Evolutionary conservation across 92 coral and sea anemone genomes (phyloP), one percentile per base, ranked within the genome.

Genomic region (Porites cylindrica): DNA sequence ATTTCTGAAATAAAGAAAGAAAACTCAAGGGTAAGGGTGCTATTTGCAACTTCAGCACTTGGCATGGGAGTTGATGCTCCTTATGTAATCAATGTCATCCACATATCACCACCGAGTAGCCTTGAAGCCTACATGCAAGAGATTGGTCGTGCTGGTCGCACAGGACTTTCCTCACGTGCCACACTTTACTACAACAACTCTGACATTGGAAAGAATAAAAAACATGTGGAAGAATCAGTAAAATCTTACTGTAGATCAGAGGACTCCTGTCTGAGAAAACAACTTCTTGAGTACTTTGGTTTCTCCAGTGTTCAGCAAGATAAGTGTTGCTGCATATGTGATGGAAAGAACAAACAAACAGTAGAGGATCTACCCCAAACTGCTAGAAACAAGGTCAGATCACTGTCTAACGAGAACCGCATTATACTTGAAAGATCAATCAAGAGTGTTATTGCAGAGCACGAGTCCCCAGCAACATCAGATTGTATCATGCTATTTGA

Each of bases 41-140:
- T 92, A 21, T 92, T 89, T 86, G 88, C 93, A 66, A 90, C 93
- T 72, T 93, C 96, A 82, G 38, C 38, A 29, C 38, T 29, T 29
- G 38, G 38, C 38, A 29, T 29, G 38, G 38, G 38, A 1, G 38
- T 93, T 83, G 92, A 93, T 88, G 90, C 92, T 64, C 90, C 92
- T 65, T 81, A 82, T 81, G 67, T 93, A 23, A 75, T 80, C n/a
- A 77, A 89, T 32, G 79, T 89, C 66, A 87, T 93, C 51, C 93
- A 93, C 90, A 87, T 93, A 47, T 54, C 82, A 78, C 92, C 93
- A 32, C 38, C 38, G 61, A 90, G 93, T 80, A 89, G 72, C 70
- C 67, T 90, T 16, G 91, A 93, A 86, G 65, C 91, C 17, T 90
- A 93, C 80, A 83, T 93, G 85, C 96, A 93, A 87, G 92, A 93